Evolutionary conservation across 1,140 invertebrate species (phyloP).

Genomic region (Danaus plexippus): DNA sequence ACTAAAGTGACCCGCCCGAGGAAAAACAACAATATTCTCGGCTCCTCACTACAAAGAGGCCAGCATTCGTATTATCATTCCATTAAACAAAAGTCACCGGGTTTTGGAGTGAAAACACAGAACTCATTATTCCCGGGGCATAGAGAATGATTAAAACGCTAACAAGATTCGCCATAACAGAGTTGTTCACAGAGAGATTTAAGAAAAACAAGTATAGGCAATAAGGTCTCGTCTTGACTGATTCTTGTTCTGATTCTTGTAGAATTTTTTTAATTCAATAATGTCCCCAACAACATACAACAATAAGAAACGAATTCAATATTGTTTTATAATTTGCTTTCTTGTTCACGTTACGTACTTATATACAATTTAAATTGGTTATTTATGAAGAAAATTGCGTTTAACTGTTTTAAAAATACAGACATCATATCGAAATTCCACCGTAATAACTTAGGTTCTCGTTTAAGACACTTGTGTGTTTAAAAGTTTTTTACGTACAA

Average conservation of each 20-base stretch:
- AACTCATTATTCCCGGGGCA: slow-evolving; percentile 66
- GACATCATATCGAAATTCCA: too few species aligned
- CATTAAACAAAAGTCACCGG: slow-evolving; percentile 71
- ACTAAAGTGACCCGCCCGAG: slow-evolving; percentile 61
- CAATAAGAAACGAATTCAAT: slow-evolving; percentile 28
- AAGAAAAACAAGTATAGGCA: slow-evolving; percentile 63
- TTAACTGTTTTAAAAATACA: too few species aligned
- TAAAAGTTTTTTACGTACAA: too few species aligned
- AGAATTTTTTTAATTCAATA: slow-evolving; percentile 44
- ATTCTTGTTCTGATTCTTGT: slow-evolving; percentile 24
- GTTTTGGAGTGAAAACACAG: slow-evolving; percentile 67
- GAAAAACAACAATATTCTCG: slow-evolving; percentile 63
- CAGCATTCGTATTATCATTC: slow-evolving; percentile 70
- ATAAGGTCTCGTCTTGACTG: slow-evolving; percentile 18
- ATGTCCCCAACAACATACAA: slow-evolving; percentile 25
- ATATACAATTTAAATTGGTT: too few species aligned
- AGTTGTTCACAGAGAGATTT: slow-evolving; percentile 66
- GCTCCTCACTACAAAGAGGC: slow-evolving; percentile 61
- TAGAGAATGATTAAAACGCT: slow-evolving; percentile 68
- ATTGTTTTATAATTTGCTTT: slow-evolving; percentile 39
- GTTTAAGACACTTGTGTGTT: too few species aligned
- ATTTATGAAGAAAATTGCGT: too few species aligned
- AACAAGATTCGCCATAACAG: slow-evolving; percentile 68
- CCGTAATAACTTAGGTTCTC: too few species aligned
- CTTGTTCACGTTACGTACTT: slow-evolving; percentile 7